Conservation (phyloP, 2,797 vertebrate genomes). For the Erethizon dorsatum region DNA sequence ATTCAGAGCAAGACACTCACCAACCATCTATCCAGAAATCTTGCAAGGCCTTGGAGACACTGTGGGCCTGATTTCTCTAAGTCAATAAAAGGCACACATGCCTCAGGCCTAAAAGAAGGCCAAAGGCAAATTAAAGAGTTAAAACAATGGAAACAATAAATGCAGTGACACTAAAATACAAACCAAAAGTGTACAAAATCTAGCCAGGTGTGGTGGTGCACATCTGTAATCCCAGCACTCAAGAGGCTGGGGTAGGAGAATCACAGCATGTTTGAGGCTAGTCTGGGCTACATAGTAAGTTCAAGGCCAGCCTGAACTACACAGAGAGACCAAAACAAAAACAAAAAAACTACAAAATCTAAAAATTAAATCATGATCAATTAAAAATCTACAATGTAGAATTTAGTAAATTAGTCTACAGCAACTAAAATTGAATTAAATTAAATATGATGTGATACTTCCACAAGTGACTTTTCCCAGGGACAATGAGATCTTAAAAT, state of each 20-base stretch:
- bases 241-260: not conserved
- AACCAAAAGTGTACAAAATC: not conserved
- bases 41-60: not conserved
- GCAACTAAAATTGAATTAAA: constrained; percentile 31
- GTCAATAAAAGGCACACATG: not conserved
- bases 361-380: not conserved
- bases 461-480: not conserved
- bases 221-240: not conserved
- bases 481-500: not conserved
- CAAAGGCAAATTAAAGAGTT: not conserved
- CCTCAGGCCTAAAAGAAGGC: not conserved
- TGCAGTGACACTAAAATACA: not conserved
- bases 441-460: not conserved
- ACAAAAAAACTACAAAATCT: not conserved
- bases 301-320: not conserved
- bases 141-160: not conserved
- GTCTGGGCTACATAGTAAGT: not conserved
- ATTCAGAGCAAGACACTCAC: not conserved
- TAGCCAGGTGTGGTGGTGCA: not conserved
- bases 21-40: not conserved
- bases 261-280: not conserved
- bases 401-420: not conserved
- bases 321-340: not conserved
- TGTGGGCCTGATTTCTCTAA: not conserved
- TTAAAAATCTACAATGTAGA: constrained; percentile 32